Conservation (phyloP, 2,113 vertebrate species). For the Xenopus borealis region DNA sequence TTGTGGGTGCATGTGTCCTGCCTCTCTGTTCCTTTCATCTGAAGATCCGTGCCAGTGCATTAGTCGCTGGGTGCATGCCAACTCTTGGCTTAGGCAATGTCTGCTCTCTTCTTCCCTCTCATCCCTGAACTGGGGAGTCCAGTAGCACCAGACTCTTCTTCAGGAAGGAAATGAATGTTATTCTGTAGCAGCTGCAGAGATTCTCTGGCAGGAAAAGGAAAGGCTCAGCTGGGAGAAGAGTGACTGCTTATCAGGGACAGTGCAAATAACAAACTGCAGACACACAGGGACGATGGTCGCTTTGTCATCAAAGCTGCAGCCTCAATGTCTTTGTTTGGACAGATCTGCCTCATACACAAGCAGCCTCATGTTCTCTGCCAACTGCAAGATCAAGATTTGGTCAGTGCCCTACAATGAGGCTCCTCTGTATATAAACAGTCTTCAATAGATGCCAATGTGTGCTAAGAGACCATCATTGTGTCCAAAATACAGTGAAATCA, state of each 20-base stretch:
- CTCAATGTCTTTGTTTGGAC: constrained; percentile 34
- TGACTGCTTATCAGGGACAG: constrained; percentile 21
- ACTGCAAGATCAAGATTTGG: not conserved
- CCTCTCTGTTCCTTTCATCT: constrained; percentile 33
- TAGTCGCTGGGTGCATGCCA: constrained; percentile 27
- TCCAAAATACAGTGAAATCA: constrained; percentile 9
- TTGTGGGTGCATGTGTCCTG: constrained; percentile 26
- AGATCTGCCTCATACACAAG: constrained; percentile 21
- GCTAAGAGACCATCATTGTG: constrained; percentile 5
- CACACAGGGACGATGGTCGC: constrained; percentile 25
- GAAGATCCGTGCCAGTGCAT: constrained; percentile 34
- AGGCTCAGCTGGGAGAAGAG: constrained; percentile 46
- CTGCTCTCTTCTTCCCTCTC: constrained; percentile 32
- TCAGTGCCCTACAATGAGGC: constrained; percentile 22
- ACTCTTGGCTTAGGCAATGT: constrained; percentile 35
- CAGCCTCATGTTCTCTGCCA: constrained; percentile 23
- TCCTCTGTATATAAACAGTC: constrained; percentile 24
- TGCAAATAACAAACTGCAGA: not conserved
- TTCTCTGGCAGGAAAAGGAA: constrained; percentile 50
- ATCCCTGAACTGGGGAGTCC: constrained; percentile 10
- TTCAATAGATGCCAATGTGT: constrained; percentile 33
- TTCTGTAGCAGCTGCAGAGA: constrained; percentile 49
- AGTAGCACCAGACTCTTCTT: constrained; percentile 18
- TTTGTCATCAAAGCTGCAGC: constrained; percentile 33
- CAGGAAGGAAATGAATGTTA: constrained; percentile 46